Evolutionary conservation across 2,888 invertebrate genomes (phyloP).

Genomic region (Stegophylla sp.): DNA sequence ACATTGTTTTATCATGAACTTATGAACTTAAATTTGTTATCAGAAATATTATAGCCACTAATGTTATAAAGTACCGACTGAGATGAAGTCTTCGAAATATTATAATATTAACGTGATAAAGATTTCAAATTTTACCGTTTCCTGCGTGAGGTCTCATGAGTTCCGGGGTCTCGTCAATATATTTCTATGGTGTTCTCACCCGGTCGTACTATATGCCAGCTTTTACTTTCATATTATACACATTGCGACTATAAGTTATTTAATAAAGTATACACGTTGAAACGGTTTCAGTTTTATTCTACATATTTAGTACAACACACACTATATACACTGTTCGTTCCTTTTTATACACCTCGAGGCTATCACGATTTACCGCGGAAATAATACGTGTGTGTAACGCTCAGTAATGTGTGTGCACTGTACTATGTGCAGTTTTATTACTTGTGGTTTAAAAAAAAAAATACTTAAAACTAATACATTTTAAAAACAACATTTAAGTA

Average conservation of each 20-base stretch:
- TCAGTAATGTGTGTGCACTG: neutral
- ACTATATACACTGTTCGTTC: slow-evolving; percentile 22
- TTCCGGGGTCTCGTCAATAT: slow-evolving; percentile 43
- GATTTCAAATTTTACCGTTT: too few relatives aligned
- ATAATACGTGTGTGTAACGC: slow-evolving; percentile 38
- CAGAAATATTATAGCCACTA: too few relatives aligned
- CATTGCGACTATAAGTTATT: slow-evolving; percentile 26
- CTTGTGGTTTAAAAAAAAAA: slow-evolving; percentile 22
- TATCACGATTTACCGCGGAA: slow-evolving; percentile 55
- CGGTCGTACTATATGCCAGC: slow-evolving; percentile 22
- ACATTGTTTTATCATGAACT: too few relatives aligned
- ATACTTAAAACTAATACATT: slow-evolving; percentile 8
- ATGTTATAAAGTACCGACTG: too few relatives aligned
- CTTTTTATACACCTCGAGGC: slow-evolving; percentile 43
- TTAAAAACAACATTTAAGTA: slow-evolving; percentile 9
- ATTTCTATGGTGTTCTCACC: neutral
- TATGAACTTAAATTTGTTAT: too few relatives aligned
- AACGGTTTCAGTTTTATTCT: slow-evolving; percentile 34
- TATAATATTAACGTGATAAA: too few relatives aligned
- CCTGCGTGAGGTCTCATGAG: neutral
- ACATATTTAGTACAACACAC: slow-evolving; percentile 2
- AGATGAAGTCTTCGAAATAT: too few relatives aligned
- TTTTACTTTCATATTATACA: slow-evolving; percentile 50
- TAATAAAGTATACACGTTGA: slow-evolving; percentile 15
- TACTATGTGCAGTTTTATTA: slow-evolving; percentile 15